Evolutionary conservation across 2,797 vertebrate genomes (phyloP), one percentile per base, ranked within the genome.

Genomic region (Sciaenops ocellatus): DNA sequence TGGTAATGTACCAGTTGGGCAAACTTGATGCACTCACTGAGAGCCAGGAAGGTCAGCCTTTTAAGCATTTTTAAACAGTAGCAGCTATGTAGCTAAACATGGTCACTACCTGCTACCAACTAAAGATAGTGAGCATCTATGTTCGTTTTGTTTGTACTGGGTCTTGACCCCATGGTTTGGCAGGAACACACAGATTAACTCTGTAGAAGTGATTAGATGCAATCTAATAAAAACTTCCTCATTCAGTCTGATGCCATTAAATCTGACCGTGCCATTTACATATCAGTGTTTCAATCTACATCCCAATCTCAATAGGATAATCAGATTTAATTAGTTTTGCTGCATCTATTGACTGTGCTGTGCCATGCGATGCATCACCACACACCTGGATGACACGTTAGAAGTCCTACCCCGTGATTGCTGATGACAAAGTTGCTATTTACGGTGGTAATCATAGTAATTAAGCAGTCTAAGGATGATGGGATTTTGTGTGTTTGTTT

Each of bases 391-490:
- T 84, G 84, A 86, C 82, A 85, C 44, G 69, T 82, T 74, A 61
- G 75, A 89, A 82, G 66, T 73, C 79, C 51, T 67, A 87, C 73
- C 80, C 79, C 84, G 80, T 91, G 75, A 91, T 92, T 92, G 85
- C 68, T 84, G 76, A 83, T 82, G 89, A 90, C 89, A 90, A 79
- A 90, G 86, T 86, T 87, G 69, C 83, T 84, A 83, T 88, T 93
- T 87, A 90, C 26, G 44, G 83, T 55, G 79, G 75, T 93, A 92
- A 94, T 94, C 79, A 93, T 79, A 93, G 91, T 92, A 85, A 93
- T 92, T 89, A 90, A 82, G 68, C 81, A 77, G 77, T 78, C 85
- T 84, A 76, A 80, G 79, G 79, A 83, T 90, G 85, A 89, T 85
- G 73, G 87, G 92, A 88, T 85, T 89, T 84, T 64, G 57, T 72